Percentiles rank a stretch among this genome's conserved stretches.
phyloP scores from a whole-genome alignment of 2,888 invertebrate species.

The Acrobeloides nanus region DNA sequence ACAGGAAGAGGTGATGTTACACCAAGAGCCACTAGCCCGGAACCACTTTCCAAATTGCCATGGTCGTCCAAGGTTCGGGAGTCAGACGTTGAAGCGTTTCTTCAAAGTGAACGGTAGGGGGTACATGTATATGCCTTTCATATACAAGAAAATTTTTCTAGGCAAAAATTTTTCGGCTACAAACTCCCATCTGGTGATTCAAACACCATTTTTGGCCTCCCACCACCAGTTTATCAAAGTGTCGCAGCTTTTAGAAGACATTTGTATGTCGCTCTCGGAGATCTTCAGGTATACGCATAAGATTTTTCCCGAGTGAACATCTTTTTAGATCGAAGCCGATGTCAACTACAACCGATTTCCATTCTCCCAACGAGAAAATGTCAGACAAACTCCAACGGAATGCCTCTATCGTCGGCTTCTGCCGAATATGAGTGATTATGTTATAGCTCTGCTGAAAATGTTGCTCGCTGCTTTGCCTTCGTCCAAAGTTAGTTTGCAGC shows the following conservation, averaged over 20 bases:
- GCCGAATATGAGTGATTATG: conserved; percentile 90
- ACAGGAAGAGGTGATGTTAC: conserved; percentile 34
- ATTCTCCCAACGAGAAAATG: conserved; percentile 62
- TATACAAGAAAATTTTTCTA: conserved; percentile 24
- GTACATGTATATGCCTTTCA: no score
- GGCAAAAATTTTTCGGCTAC: conserved; percentile 84
- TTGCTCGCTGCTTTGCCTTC: conserved; percentile 93
- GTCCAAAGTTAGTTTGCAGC: conserved; percentile 27
- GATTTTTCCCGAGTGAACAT: background rate
- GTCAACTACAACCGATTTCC: conserved; percentile 40
- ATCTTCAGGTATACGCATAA: conserved; percentile 33
- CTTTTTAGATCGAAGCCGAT: conserved; percentile 42
- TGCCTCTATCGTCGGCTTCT: conserved; percentile 66
- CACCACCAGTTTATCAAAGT: conserved; percentile 92
- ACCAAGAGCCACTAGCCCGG: conserved; percentile 31
- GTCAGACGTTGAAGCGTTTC: conserved; percentile 40
- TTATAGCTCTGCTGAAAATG: conserved; percentile 77
- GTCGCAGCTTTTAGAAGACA: conserved; percentile 61
- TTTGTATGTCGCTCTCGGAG: conserved; percentile 44
- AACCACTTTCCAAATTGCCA: no score
- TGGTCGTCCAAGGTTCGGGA: conserved; percentile 40
- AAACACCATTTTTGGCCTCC: conserved; percentile 83
- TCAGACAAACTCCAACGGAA: conserved; percentile 38
- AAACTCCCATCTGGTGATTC: conserved; percentile 71
- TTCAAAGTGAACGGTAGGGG: conserved; percentile 33